Percentiles rank a stretch among this genome's conserved stretches.
Evolutionary conservation across 2,888 invertebrate genomes (phyloP).

Genomic region (Acleris literana): DNA sequence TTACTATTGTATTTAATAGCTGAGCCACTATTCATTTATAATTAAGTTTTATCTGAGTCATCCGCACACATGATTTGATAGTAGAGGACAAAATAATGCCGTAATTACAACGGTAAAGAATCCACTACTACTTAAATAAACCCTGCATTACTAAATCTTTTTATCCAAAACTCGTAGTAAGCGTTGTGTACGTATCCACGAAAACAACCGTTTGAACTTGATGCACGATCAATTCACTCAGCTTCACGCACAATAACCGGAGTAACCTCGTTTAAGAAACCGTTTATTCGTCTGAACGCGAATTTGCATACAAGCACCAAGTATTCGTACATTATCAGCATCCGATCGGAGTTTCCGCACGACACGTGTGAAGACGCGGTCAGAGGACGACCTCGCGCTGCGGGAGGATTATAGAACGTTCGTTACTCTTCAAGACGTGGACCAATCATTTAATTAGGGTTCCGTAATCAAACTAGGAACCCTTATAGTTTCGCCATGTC

Average conservation of each 20-base stretch:
- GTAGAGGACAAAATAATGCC: not conserved
- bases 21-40: too few relatives aligned
- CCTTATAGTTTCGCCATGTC: too few relatives aligned
- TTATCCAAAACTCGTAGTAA: constrained; percentile 4
- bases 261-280: constrained; percentile 68
- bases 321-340: constrained; percentile 53
- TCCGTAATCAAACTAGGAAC: too few relatives aligned
- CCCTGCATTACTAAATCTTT: not conserved
- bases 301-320: constrained; percentile 75
- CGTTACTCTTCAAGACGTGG: too few relatives aligned
- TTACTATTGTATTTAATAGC: too few relatives aligned
- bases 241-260: constrained; percentile 74
- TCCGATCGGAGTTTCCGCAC: constrained; percentile 54
- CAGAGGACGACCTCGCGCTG: constrained; percentile 31
- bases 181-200: constrained; percentile 9
- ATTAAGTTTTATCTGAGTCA: too few relatives aligned
- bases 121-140: too few relatives aligned
- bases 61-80: too few relatives aligned
- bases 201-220: constrained; percentile 40
- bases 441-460: too few relatives aligned
- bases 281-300: constrained; percentile 59
- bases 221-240: constrained; percentile 50
- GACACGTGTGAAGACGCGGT: constrained; percentile 45
- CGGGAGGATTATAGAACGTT: not conserved
- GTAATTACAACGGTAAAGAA: not conserved